Percentiles rank a stretch among this genome's conserved stretches.
Evolutionary conservation across 2,113 vertebrate species (phyloP).

Genomic region (Cryptotis parvus): DNA sequence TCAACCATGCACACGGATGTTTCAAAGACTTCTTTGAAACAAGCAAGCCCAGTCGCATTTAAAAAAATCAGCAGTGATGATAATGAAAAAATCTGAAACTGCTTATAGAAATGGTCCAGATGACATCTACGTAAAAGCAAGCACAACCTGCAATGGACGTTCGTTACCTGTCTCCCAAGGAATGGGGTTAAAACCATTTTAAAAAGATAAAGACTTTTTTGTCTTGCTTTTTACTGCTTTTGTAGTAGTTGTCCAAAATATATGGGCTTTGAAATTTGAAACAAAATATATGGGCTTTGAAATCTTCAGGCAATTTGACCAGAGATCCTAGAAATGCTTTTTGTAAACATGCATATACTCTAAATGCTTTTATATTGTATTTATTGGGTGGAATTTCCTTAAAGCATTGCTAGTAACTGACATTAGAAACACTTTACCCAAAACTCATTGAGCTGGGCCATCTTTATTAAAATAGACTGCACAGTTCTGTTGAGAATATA

Average conservation of each 20-base stretch:
- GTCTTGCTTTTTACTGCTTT: slow-evolving; percentile 77
- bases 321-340: slow-evolving; percentile 64
- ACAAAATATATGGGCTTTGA: slow-evolving; percentile 57
- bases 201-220: slow-evolving; percentile 57
- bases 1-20: slow-evolving; percentile 94
- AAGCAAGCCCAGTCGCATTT: slow-evolving; percentile 87
- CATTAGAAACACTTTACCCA: slow-evolving; percentile 24
- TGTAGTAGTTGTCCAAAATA: slow-evolving; percentile 56
- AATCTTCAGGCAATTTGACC: slow-evolving; percentile 72
- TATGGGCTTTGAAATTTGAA: too few species aligned
- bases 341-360: slow-evolving; percentile 43
- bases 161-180: slow-evolving; percentile 54
- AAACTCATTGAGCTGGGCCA: not conserved
- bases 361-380: slow-evolving; percentile 59
- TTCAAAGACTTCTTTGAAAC: slow-evolving; percentile 92
- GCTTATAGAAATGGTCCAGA: slow-evolving; percentile 19
- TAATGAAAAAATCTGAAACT: slow-evolving; percentile 84
- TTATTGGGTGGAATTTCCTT: slow-evolving; percentile 74
- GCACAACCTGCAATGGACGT: slow-evolving; percentile 72
- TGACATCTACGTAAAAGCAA: slow-evolving; percentile 75
- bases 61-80: slow-evolving; percentile 86
- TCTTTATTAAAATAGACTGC: not conserved
- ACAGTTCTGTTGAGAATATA: not conserved
- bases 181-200: slow-evolving; percentile 65
- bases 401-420: slow-evolving; percentile 28